A percentile compares a stretch with the other conserved stretches of the same genome.
Evolutionary conservation across 2,888 invertebrate genomes (phyloP).

Genomic region (Lepidochrysops patricia): DNA sequence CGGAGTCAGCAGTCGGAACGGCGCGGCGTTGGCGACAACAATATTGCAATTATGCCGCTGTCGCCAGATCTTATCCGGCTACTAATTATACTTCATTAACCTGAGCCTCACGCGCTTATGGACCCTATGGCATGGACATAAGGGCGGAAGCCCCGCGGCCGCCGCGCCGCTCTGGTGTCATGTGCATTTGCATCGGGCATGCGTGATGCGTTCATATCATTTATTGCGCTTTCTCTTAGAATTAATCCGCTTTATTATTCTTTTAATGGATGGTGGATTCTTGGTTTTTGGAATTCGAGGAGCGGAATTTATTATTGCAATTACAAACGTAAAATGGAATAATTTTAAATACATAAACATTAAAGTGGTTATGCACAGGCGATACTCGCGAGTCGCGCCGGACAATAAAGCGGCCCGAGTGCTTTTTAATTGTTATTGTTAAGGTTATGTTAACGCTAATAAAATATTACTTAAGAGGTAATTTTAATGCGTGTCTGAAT

Average conservation of each 20-base stretch:
- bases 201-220: slow-evolving; percentile 10
- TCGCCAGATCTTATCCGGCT: slow-evolving; percentile 25
- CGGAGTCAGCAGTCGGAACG: slow-evolving; percentile 22
- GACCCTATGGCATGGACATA: neutral
- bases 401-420: neutral
- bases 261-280: slow-evolving; percentile 13
- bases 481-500: neutral
- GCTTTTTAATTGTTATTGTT: neutral
- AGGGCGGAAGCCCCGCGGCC: slow-evolving; percentile 16
- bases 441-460: neutral
- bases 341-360: slow-evolving; percentile 8
- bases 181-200: slow-evolving; percentile 21
- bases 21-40: slow-evolving; percentile 27
- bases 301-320: slow-evolving; percentile 9
- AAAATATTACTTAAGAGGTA: neutral
- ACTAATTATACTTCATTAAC: slow-evolving; percentile 18
- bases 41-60: slow-evolving; percentile 28
- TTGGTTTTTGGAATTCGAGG: slow-evolving; percentile 12
- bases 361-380: neutral
- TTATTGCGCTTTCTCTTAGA: slow-evolving; percentile 14
- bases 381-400: neutral
- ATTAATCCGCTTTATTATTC: slow-evolving; percentile 13
- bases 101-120: neutral
- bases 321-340: neutral
- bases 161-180: slow-evolving; percentile 16